Evolutionary conservation across 2,888 invertebrate species (phyloP), one percentile per base, ranked within the genome.

Genomic region (Cosmia trapezina): DNA sequence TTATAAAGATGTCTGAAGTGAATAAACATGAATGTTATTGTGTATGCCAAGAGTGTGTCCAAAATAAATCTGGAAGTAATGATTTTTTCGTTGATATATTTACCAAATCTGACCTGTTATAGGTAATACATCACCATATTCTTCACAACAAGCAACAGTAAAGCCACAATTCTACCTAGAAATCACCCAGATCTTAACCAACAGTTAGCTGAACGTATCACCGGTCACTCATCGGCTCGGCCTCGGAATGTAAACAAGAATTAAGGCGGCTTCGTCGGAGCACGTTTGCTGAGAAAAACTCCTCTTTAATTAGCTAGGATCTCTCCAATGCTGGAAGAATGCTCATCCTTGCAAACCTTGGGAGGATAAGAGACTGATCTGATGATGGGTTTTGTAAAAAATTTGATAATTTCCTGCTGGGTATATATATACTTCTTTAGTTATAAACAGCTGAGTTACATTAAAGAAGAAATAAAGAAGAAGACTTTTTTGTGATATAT

Each of bases 201-300:
- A 0, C 11, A 41, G 83, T 81, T 70, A 78, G 1, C 1, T 5
- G 6, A 57, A n/a, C 0, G 83, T 83, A 61, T 9, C 53, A 83
- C n/a, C 70, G 70, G 70, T 41, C 83, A 45, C 63, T 62, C 37
- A 54, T 64, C 63, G 79, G 12, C 45, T 69, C 63, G 54, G 83
- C 53, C 51, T 53, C 65, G 80, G 84, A 84, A 84, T 83, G 83
- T 85, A 85, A 84, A 84, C 84, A 84, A 83, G 71, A 67, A 68
- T 73, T 60, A 70, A 80, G 63, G 73, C 73, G 71, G 69, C 80
- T 47, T 37, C 67, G 75, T n/a, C 41, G 70, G 60, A 81, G 80
- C 80, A 81, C 80, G 80, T 81, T 81, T 81, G 80, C 67, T 75
- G 80, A 83, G 80, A 81, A 81, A 81, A 83, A 79, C 75, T 74